A percentile compares a stretch with the other conserved stretches of the same genome.
These are phyloP conservation scores for Limanda limanda DNA, from an alignment of 2,113 vertebrate genomes.

Conservation along the genomic window DNA sequence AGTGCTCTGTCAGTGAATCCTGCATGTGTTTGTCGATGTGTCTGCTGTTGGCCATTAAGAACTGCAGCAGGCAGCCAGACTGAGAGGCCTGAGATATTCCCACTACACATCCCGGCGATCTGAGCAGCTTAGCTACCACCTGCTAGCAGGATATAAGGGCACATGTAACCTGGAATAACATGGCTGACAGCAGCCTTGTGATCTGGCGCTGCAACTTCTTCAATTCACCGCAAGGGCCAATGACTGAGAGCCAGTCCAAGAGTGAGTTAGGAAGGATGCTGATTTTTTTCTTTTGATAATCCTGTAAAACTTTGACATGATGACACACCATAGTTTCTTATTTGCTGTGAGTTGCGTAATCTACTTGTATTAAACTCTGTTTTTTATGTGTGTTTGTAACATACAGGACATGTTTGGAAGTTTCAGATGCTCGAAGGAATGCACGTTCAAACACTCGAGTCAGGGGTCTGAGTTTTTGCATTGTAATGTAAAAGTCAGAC, in stretches of 20 bases:
- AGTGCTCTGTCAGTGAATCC: constrained; percentile 23
- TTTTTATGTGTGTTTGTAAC: neutral
- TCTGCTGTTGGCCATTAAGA: constrained; percentile 51
- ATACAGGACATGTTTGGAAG: neutral
- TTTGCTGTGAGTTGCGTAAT: no score
- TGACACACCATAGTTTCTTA: neutral
- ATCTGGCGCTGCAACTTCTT: neutral
- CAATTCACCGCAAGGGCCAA: neutral
- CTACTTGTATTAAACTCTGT: no score
- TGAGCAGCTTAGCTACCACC: constrained; percentile 37
- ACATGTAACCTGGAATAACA: constrained; percentile 30
- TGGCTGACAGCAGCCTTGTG: constrained; percentile 11
- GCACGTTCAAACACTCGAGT: neutral
- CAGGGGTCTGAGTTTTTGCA: neutral
- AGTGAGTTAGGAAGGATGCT: neutral
- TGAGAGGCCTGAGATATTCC: constrained; percentile 37
- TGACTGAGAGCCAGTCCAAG: neutral
- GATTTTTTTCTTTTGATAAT: neutral
- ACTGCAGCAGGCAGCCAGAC: constrained; percentile 38
- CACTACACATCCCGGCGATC: constrained; percentile 24
- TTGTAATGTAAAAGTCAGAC: neutral
- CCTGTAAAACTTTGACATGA: neutral
- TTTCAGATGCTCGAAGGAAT: neutral
- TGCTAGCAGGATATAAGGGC: constrained; percentile 30
- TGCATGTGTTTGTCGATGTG: constrained; percentile 30